These are phyloP conservation scores for Barypeithes pellucidus DNA, from an alignment of 2,888 invertebrate species.

Conservation along the genomic window DNA sequence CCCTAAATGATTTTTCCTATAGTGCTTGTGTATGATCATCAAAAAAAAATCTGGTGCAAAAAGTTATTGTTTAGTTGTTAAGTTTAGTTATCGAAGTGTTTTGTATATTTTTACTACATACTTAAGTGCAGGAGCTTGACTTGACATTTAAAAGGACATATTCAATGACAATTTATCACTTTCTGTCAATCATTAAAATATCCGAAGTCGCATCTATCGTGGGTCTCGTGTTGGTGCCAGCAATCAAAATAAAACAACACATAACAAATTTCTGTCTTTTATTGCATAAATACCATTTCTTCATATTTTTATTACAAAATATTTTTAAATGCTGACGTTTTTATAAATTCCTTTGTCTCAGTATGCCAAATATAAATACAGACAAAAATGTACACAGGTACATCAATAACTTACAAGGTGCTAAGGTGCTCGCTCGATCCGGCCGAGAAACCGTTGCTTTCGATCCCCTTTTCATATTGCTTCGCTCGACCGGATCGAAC, in stretches of 20 bases:
- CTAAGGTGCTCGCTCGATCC: not conserved
- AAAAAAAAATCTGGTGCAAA: no score
- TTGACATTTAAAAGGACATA: no score
- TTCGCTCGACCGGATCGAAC: not conserved
- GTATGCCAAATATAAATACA: slow-evolving; percentile 13
- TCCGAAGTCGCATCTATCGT: no score
- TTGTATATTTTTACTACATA: no score
- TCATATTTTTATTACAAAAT: slow-evolving; percentile 24
- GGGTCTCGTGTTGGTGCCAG: no score
- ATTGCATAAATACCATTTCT: slow-evolving; percentile 32
- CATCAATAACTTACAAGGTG: not conserved
- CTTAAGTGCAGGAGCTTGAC: no score
- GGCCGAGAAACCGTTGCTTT: not conserved
- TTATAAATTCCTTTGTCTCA: slow-evolving; percentile 9
- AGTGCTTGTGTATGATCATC: no score
- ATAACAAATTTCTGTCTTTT: slow-evolving; percentile 27
- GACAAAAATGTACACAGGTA: slow-evolving; percentile 7
- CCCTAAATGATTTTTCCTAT: no score
- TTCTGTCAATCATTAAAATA: no score
- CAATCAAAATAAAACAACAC: slow-evolving; percentile 11
- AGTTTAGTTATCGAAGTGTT: no score
- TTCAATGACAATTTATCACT: no score
- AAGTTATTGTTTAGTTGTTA: no score
- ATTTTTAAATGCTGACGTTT: not conserved
- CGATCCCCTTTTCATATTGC: not conserved